Conservation (phyloP, 1,140 invertebrate species). For the Brachionus plicatilis region DNA sequence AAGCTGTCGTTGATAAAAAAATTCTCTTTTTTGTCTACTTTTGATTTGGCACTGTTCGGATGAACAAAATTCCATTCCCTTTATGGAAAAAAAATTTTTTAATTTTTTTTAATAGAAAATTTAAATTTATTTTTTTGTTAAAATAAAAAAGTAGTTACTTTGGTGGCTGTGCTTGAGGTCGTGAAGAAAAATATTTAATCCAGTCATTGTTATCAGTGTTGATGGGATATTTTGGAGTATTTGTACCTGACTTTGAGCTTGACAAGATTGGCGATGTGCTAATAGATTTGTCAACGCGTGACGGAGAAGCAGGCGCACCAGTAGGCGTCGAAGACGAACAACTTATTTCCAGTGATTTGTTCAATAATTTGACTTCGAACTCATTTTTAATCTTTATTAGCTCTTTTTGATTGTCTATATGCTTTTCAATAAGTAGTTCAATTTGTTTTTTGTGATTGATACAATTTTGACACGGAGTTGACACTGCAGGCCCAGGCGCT, state of each 20-base stretch:
- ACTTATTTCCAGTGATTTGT: conserved; percentile 27
- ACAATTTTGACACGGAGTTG: conserved; percentile 28
- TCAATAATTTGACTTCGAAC: conserved; percentile 22
- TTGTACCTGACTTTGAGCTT: conserved; percentile 21
- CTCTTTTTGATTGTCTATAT: conserved; percentile 35
- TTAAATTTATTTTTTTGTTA: neutral
- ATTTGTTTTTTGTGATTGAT: conserved; percentile 34
- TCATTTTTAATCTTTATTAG: conserved; percentile 37
- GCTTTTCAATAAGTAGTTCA: conserved; percentile 34
- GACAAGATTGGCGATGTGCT: neutral
- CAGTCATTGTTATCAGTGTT: conserved; percentile 21
- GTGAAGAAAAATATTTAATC: conserved; percentile 37
- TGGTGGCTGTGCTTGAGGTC: conserved; percentile 31
- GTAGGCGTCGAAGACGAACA: neutral
- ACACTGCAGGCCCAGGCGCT: conserved; percentile 3
- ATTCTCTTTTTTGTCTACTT: neutral
- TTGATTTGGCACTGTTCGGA: conserved; percentile 21
- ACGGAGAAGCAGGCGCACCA: neutral
- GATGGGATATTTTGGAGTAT: neutral
- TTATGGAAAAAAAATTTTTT: neutral
- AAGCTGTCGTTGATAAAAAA: neutral
- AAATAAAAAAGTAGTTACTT: neutral
- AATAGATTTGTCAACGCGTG: conserved; percentile 5
- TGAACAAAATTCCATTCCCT: conserved; percentile 40
- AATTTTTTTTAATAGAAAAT: too few species aligned